phyloP scores from a whole-genome alignment of 2,888 invertebrate genomes.

The Heliconius charithonia region DNA sequence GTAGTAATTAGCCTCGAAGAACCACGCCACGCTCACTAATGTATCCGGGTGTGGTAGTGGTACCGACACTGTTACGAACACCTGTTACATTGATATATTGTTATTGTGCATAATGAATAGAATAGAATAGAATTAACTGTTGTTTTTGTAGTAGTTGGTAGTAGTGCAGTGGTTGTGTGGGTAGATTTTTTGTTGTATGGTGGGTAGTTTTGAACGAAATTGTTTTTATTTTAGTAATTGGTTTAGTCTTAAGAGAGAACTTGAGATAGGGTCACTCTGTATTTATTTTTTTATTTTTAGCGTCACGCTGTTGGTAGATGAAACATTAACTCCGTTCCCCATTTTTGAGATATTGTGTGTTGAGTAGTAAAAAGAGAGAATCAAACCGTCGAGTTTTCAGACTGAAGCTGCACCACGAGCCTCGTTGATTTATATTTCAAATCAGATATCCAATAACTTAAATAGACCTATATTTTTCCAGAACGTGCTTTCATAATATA shows the following conservation, averaged over 20 bases:
- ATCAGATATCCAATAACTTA: neutral
- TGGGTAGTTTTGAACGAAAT: neutral
- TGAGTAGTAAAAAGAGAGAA: neutral
- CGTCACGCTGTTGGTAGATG: neutral
- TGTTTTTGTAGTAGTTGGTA: neutral
- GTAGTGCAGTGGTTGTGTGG: neutral
- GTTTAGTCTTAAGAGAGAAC: neutral
- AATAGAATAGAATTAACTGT: slow-evolving; percentile 5
- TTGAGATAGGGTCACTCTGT: neutral
- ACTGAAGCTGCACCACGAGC: too few relatives aligned
- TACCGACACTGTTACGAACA: slow-evolving; percentile 73
- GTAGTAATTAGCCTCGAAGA: slow-evolving; percentile 79
- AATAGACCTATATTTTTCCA: neutral
- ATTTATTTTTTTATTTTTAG: neutral
- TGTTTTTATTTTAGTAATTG: neutral
- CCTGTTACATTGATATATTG: slow-evolving; percentile 55
- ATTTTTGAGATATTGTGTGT: neutral
- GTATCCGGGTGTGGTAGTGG: slow-evolving; percentile 69
- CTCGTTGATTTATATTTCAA: too few relatives aligned
- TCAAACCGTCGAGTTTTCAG: neutral
- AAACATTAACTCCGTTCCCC: neutral
- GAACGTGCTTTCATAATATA: neutral
- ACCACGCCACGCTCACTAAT: slow-evolving; percentile 76
- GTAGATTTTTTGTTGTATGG: neutral
- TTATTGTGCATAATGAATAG: slow-evolving; percentile 3